Conservation (phyloP, 2,113 vertebrate genomes). For the Rhinoderma darwinii region DNA sequence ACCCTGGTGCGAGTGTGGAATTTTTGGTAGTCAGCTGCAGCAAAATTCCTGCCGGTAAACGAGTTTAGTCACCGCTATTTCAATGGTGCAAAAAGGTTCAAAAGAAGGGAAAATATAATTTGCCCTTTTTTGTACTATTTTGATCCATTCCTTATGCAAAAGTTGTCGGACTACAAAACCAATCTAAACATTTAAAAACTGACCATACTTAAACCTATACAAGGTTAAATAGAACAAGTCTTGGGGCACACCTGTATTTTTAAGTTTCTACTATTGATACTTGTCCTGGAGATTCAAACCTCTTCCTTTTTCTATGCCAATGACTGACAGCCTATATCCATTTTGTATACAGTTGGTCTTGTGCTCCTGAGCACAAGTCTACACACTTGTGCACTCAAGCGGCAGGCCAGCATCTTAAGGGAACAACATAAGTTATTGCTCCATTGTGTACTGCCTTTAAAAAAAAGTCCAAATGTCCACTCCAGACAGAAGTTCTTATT, state of each 20-base stretch:
- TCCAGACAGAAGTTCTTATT: not conserved
- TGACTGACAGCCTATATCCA: not conserved
- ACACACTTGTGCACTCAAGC: not conserved
- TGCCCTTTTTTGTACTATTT: no score
- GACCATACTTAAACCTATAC: not conserved
- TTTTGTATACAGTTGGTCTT: not conserved
- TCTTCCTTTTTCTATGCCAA: not conserved
- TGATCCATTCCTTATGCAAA: no score
- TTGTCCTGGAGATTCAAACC: not conserved
- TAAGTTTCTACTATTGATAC: not conserved
- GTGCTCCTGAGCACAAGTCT: not conserved
- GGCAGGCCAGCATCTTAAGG: not conserved
- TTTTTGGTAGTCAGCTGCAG: no score
- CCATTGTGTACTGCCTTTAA: no score
- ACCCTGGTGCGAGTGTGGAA: no score
- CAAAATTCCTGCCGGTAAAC: no score
- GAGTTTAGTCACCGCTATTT: no score
- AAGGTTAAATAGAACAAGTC: not conserved
- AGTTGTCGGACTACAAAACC: not conserved
- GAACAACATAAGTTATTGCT: not conserved
- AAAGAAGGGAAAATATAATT: no score
- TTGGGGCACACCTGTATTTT: not conserved
- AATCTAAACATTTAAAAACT: not conserved
- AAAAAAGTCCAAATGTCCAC: not conserved
- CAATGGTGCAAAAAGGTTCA: no score